Evolutionary conservation across 1,140 invertebrate genomes (phyloP).

Genomic region (Callitettix versicolor): DNA sequence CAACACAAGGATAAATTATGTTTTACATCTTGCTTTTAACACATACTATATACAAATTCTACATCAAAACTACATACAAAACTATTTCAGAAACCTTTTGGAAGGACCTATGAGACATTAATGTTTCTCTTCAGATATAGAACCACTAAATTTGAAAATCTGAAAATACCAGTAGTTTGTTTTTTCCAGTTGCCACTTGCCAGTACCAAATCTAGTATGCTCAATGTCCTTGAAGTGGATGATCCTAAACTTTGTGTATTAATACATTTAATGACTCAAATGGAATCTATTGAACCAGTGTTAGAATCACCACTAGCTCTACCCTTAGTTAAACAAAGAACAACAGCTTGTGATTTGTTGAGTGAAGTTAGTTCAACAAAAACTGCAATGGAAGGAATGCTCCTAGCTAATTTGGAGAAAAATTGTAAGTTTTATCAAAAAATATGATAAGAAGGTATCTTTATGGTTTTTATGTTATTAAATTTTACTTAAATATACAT

Average conservation of each 20-base stretch:
- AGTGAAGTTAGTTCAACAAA: conserved; percentile 60
- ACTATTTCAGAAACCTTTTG: too few species aligned
- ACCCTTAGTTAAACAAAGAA: conserved; percentile 63
- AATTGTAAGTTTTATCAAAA: conserved; percentile 44
- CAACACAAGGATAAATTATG: too few species aligned
- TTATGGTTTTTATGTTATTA: not conserved
- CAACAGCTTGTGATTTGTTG: conserved; percentile 63
- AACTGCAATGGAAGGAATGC: conserved; percentile 63
- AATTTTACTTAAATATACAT: not conserved
- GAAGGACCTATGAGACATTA: too few species aligned
- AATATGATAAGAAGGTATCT: not conserved
- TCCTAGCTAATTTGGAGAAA: conserved; percentile 78
- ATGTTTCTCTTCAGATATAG: too few species aligned
- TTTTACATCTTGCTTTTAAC: too few species aligned
- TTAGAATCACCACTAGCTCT: conserved; percentile 68
- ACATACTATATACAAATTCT: too few species aligned
- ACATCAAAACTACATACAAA: too few species aligned
- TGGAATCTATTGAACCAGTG: conserved; percentile 71
- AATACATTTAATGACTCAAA: conserved; percentile 76
- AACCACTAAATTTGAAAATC: not conserved
- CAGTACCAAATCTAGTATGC: conserved; percentile 20
- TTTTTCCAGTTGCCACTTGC: conserved; percentile 31
- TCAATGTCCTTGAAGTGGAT: conserved; percentile 62
- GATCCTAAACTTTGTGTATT: conserved; percentile 78
- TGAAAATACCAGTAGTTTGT: not conserved